phyloP scores from a whole-genome alignment of 2,797 vertebrate genomes.

The Pteropus rufus region DNA sequence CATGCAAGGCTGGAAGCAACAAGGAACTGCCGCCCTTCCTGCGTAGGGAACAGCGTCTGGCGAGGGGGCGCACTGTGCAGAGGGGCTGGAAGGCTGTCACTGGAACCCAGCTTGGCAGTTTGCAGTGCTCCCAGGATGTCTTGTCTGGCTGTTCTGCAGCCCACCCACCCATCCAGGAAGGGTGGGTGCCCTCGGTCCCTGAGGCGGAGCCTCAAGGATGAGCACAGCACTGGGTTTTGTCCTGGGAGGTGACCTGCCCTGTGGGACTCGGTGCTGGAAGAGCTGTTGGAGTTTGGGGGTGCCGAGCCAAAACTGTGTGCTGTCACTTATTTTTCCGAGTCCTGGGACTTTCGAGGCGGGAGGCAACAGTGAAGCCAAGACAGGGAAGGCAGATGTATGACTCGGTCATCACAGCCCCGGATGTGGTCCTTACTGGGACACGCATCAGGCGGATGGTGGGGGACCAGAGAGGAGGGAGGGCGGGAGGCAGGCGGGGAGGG shows the following conservation, averaged over 20 bases:
- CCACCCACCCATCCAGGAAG: no score
- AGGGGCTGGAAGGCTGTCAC: not conserved
- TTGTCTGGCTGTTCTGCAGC: fast-evolving
- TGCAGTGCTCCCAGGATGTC: not conserved
- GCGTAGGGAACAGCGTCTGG: not conserved
- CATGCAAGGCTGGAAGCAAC: fast-evolving
- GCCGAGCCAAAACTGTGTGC: not conserved
- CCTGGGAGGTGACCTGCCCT: not conserved
- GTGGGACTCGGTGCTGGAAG: not conserved
- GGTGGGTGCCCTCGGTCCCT: no score
- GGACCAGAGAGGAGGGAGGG: not conserved
- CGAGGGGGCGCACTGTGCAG: fast-evolving
- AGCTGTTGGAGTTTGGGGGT: constrained; percentile 38
- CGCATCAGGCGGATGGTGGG: not conserved
- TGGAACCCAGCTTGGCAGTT: not conserved
- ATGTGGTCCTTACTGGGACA: not conserved
- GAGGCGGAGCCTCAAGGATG: fast-evolving
- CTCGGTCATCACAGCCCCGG: not conserved
- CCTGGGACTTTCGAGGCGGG: constrained; percentile 6
- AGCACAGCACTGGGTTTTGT: not conserved
- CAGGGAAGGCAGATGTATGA: constrained; percentile 56
- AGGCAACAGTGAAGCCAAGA: constrained; percentile 27
- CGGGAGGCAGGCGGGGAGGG: no score
- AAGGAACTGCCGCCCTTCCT: not conserved
- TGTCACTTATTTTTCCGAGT: constrained; percentile 60